These are phyloP conservation scores for Anarrhichthys ocellatus DNA, from an alignment of 2,113 vertebrate genomes.

Conservation along the genomic window DNA sequence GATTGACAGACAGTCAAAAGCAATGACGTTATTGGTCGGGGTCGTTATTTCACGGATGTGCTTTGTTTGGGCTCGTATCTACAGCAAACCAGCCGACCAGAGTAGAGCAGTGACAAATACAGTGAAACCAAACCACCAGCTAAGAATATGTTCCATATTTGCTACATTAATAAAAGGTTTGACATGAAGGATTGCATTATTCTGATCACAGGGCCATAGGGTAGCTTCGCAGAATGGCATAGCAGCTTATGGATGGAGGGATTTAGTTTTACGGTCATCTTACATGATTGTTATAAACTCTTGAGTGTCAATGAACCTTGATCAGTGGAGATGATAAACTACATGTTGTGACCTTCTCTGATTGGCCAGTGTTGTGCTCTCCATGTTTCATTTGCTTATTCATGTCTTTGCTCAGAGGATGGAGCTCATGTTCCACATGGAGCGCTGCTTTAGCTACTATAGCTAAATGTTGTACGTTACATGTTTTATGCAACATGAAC, in stretches of 20 bases:
- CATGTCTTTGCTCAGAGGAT: slow-evolving; percentile 7
- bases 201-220: background rate
- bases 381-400: slow-evolving; percentile 1
- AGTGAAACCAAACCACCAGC: background rate
- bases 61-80: slow-evolving; percentile 15
- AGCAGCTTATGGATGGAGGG: slow-evolving; percentile 1
- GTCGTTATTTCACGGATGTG: background rate
- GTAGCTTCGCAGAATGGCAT: background rate
- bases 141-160: background rate
- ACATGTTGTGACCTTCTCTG: slow-evolving; percentile 27
- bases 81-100: background rate
- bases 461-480: slow-evolving; percentile 33
- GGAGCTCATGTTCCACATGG: background rate
- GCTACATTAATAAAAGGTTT: slow-evolving; percentile 10
- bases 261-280: background rate
- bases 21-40: background rate
- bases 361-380: slow-evolving; percentile 7
- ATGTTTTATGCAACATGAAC: slow-evolving; percentile 43
- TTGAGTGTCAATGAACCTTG: slow-evolving; percentile 8
- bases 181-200: slow-evolving; percentile 22
- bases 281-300: slow-evolving; percentile 17
- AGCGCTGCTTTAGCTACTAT: slow-evolving; percentile 16
- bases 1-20: slow-evolving; percentile 27
- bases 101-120: background rate
- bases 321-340: slow-evolving; percentile 34